Base-by-base conservation (phyloP, 2,888 invertebrate genomes). In the Zaprionus bogoriensis region DNA sequence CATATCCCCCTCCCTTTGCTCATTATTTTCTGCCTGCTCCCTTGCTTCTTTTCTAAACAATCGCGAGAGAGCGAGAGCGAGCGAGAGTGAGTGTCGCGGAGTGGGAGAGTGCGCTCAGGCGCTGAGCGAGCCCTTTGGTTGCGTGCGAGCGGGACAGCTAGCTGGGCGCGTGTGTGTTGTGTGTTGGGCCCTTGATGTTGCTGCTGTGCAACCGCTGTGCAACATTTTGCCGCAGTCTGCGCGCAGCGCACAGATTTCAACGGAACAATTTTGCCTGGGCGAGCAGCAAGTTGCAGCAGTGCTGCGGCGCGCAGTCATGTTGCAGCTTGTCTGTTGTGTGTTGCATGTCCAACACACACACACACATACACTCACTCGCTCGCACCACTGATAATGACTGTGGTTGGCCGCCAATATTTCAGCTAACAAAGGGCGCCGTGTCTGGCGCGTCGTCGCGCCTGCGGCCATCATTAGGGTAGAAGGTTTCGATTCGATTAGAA, bases 401-500 rank as follows among this genome's bases (percentile, higher is more conserved):
- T 38, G 62, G 10, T 3, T 20, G 4, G 28, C 47, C 42, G 41
- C 25, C 23, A 61, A 66, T 58, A 70, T 84, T 83, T 82, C 77
- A 84, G 81, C 81, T 82, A 82, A 82, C 81, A 82, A 87, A 82
- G 79, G 79, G 82, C 78, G 36, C 50, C 39, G 30, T 2, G 7
- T 45, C 36, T 41, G 41, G 20, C 41, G n/a, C 10, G 27, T 28
- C 52, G 47, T 54, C 60, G 41, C 58, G 74, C 79, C 87, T 65
- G 71, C 68, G 69, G 84, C 72, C 82, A 76, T 75, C 71, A 74
- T 80, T 88, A 88, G 89, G 89, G 88, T 87, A 84, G 87, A 89
- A 90, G 89, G 89, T 90, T 89, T 88, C 89, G 89, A 89, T 89
- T 88, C 89, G 90, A 89, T 90, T 90, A 89, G 89, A 89, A 87